Evolutionary conservation across 2,888 invertebrate genomes (phyloP).

Genomic region (Nesidiocoris tenuis): DNA sequence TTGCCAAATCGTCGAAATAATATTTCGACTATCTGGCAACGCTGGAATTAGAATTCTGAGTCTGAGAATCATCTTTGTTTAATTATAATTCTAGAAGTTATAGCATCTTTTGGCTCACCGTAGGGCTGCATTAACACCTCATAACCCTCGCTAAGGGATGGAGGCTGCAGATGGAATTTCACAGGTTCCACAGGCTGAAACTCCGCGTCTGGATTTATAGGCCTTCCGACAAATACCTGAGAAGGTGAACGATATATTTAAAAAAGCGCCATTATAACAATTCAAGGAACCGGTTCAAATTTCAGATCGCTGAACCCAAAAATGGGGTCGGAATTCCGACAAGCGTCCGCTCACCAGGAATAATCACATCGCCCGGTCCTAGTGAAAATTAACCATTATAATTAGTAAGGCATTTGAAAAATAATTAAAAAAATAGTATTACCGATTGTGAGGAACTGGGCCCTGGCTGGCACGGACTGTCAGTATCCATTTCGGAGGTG

Average conservation of each 20-base stretch:
- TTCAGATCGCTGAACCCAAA: background rate
- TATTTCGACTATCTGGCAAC: no score
- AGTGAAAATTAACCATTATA: no score
- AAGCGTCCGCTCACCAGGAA: background rate
- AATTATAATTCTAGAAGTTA: no score
- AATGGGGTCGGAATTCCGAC: background rate
- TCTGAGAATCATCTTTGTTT: no score
- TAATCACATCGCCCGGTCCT: background rate
- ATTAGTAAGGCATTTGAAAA: no score
- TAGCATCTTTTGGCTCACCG: no score
- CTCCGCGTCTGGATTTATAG: background rate
- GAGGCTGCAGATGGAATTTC: conserved; percentile 47
- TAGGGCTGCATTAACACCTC: conserved; percentile 1
- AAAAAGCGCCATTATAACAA: no score
- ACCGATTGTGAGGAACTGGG: conserved; percentile 15
- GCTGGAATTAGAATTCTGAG: no score
- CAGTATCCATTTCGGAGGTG: conserved; percentile 5
- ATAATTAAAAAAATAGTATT: no score
- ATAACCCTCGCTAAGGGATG: conserved; percentile 46
- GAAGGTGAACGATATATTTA: no score
- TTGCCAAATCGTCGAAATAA: no score
- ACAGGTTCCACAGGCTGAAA: background rate
- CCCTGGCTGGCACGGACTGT: background rate
- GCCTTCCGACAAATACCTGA: background rate
- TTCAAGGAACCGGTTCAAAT: no score